Percentiles rank a stretch among this genome's conserved stretches.
Conservation (phyloP, 2,113 vertebrate species). For the Ochotona curzoniae region DNA sequence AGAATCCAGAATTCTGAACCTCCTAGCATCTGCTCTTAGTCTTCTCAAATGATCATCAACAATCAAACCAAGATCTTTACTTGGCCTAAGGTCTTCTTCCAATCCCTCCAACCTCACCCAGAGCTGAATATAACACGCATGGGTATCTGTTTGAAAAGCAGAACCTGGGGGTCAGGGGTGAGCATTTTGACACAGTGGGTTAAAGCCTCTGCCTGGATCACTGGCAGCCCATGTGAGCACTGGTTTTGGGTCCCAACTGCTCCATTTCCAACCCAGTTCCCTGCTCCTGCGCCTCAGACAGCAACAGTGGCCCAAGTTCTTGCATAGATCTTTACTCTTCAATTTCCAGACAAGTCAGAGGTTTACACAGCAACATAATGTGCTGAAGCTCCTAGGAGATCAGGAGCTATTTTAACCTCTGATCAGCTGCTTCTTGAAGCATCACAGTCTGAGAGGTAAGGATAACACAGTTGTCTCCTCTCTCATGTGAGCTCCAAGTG, state of each 20-base stretch:
- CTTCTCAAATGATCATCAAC: no score
- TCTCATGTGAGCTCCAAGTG: conserved; percentile 64
- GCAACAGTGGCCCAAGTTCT: no score
- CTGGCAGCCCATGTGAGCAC: no score
- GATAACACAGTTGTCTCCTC: conserved; percentile 46
- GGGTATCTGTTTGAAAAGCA: no score
- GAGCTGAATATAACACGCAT: neutral
- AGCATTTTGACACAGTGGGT: no score
- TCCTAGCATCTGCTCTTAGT: no score
- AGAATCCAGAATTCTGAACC: no score
- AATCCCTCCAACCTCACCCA: neutral
- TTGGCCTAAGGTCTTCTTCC: neutral
- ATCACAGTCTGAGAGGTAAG: conserved; percentile 45
- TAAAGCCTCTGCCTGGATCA: no score
- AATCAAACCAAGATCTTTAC: neutral
- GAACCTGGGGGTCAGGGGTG: no score
- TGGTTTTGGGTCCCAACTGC: no score
- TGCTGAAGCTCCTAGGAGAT: neutral
- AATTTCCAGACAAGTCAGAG: neutral
- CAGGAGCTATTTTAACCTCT: conserved; percentile 68
- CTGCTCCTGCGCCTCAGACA: no score
- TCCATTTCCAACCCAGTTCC: no score
- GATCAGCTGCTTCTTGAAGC: conserved; percentile 55
- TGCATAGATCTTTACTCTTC: neutral
- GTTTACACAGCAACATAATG: neutral